A percentile compares a stretch with the other conserved stretches of the same genome.
Evolutionary conservation across 2,797 vertebrate species (phyloP).

Genomic region (Anas bernieri): DNA sequence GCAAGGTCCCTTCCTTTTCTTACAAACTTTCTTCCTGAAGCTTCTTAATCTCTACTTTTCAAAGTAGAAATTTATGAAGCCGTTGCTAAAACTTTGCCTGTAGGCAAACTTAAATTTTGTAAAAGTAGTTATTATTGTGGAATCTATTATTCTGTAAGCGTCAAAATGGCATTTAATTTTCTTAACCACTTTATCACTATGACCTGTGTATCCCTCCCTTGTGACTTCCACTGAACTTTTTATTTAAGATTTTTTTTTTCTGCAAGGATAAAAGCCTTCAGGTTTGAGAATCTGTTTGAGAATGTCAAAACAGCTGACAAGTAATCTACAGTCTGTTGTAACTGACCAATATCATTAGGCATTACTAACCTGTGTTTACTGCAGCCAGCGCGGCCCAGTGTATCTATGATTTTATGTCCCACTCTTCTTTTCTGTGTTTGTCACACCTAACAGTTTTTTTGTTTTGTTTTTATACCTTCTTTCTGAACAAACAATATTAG

Average conservation of each 20-base stretch:
- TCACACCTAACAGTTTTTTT: not conserved
- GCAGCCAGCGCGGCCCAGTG: not conserved
- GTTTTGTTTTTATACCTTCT: not conserved
- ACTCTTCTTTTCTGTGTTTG: not conserved
- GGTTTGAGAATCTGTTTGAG: not conserved
- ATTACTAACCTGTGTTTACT: not conserved
- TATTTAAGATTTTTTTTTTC: not conserved
- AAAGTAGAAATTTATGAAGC: not conserved
- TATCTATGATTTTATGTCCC: rapidly evolving
- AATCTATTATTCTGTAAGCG: not conserved
- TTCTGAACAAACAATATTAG: not conserved
- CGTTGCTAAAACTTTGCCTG: not conserved
- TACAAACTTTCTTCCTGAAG: not conserved
- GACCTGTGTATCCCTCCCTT: not conserved
- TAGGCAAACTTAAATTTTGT: not conserved
- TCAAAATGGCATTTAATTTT: not conserved
- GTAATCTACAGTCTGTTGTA: not conserved
- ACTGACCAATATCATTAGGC: not conserved
- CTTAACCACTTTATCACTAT: not conserved
- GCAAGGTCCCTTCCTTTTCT: constrained; percentile 21
- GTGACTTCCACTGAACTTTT: not conserved
- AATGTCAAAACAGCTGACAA: not conserved
- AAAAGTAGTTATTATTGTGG: not conserved
- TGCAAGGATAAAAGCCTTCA: not conserved
- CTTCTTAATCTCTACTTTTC: not conserved